Evolutionary conservation across 2,888 invertebrate species (phyloP), one percentile per base, ranked within the genome.

Genomic region (Campopleginae sp.): DNA sequence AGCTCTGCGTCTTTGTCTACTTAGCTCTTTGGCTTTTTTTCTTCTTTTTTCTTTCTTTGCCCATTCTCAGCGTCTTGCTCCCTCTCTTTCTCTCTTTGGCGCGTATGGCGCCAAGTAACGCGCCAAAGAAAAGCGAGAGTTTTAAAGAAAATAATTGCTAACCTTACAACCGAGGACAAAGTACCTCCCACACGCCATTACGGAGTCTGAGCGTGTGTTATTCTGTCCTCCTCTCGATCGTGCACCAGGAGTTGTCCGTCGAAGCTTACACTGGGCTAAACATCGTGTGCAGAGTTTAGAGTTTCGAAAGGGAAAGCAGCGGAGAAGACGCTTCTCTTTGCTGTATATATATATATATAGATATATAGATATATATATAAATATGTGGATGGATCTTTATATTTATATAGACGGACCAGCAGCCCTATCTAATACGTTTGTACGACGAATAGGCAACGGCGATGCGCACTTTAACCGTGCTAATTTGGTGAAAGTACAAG

Each of bases 251-350:
- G 54, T 61, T 63, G 51, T 54, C 54, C 58, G 48, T 48, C 74
- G 65, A 54, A 58, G 65, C 19, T n/a, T n/a, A 65, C n/a, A 23
- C 23, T 19, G 27, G 48, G 8, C 61, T 63, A 54, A 23, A 19
- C 71, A 58, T 33, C 23, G 66, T 77, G 70, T 63, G 63, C 79
- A 80, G 78, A 81, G 81, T 77, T 84, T 84, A 83, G 86, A 86
- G 81, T 87, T 87, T 86, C 86, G 87, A 87, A 87, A 87, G 87
- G 83, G 87, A 87, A 87, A 87, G 86, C 85, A 66, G 54, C 33
- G 19, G 44, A 58, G 42, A 68, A 68, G 54, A 27, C 42, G 68
- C 68, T 78, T 44, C 44, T 4, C 14, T 58, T 51, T 44, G 44
- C 38, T 27, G 44, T 5, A 27, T 66, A 33, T 19, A n/a, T 42